Percentiles rank a stretch among this genome's conserved stretches.
phyloP scores from a whole-genome alignment of 1,140 invertebrate genomes.

The Reticulitermes speratus region DNA sequence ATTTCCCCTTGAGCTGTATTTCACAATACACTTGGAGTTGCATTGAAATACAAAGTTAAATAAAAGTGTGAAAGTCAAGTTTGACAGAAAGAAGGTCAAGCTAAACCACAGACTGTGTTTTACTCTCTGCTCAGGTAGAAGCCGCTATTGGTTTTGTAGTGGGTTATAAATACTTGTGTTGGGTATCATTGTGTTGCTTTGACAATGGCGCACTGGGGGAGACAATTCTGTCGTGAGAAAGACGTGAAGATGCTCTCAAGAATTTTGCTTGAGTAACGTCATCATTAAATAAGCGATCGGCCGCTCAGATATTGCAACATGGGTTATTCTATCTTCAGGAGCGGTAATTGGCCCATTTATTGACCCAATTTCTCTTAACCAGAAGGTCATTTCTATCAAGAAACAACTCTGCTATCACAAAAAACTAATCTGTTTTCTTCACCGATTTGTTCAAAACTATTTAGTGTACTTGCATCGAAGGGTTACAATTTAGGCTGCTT shows the following conservation, averaged over 20 bases:
- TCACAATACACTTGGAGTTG: too few relatives aligned
- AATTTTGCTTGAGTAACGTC: not conserved
- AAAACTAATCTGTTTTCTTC: too few relatives aligned
- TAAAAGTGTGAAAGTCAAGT: not conserved
- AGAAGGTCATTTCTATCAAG: too few relatives aligned
- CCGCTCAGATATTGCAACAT: too few relatives aligned
- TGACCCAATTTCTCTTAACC: too few relatives aligned
- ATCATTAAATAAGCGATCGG: not conserved
- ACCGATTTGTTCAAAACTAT: too few relatives aligned
- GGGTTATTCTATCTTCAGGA: too few relatives aligned
- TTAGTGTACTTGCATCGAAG: too few relatives aligned
- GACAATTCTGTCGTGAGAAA: not conserved
- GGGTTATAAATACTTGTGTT: not conserved
- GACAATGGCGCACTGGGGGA: not conserved
- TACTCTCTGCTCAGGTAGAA: not conserved
- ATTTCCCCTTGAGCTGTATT: too few relatives aligned
- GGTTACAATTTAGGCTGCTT: too few relatives aligned
- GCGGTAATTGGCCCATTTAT: too few relatives aligned
- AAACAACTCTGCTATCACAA: too few relatives aligned
- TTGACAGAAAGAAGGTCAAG: not conserved
- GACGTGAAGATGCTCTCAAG: not conserved
- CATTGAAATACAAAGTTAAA: not conserved
- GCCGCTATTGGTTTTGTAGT: not conserved
- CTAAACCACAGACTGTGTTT: not conserved
- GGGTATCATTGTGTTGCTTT: not conserved